Conservation (phyloP, 2,113 vertebrate species). For the Esox niger region DNA sequence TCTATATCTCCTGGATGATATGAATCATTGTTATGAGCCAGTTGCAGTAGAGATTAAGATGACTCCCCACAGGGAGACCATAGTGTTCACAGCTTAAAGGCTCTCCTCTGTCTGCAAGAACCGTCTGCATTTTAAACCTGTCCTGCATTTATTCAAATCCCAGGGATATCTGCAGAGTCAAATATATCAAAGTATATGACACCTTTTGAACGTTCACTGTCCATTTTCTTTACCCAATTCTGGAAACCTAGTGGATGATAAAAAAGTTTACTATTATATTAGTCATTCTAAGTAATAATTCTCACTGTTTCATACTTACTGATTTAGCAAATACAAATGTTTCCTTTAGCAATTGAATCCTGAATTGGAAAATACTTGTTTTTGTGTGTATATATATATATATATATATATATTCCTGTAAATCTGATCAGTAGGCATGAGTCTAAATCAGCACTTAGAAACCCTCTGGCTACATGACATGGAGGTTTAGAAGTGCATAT, state of each 20-base stretch:
- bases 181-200: neutral
- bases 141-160: slow-evolving; percentile 31
- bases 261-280: neutral
- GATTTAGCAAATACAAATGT: no score
- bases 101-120: slow-evolving; percentile 17
- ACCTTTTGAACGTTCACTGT: neutral
- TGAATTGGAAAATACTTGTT: neutral
- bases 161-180: neutral
- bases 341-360: no score
- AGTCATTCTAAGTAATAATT: no score
- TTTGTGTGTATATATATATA: no score
- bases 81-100: slow-evolving; percentile 36
- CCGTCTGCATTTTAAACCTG: slow-evolving; percentile 55
- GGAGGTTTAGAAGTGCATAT: neutral
- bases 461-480: neutral
- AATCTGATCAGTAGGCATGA: neutral
- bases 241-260: neutral
- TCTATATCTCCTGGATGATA: slow-evolving; percentile 41
- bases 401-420: no score
- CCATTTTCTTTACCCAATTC: neutral
- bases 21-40: slow-evolving; percentile 42
- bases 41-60: slow-evolving; percentile 48
- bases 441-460: neutral
- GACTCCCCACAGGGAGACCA: slow-evolving; percentile 45
- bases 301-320: no score